Evolutionary conservation across 2,888 invertebrate species (phyloP).

Genomic region (Psylliodes chrysocephalus): DNA sequence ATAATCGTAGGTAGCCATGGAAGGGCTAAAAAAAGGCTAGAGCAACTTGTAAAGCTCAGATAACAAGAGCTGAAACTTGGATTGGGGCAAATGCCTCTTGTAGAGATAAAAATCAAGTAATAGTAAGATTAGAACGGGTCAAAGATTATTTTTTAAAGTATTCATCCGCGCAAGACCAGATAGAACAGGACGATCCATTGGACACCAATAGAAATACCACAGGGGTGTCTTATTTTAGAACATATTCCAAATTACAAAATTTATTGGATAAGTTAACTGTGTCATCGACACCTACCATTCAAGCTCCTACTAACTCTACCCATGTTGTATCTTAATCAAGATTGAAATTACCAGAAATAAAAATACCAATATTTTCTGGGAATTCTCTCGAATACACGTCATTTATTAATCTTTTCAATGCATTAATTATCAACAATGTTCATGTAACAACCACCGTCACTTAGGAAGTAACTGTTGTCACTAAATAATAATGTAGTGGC

Average conservation of each 20-base stretch:
- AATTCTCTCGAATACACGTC: not conserved
- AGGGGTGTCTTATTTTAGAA: not conserved
- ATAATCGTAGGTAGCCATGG: no score
- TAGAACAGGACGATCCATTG: not conserved
- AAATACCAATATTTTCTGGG: not conserved
- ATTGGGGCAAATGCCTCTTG: not conserved
- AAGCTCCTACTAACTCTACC: no score
- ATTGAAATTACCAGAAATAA: constrained; percentile 4
- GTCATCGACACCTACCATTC: no score
- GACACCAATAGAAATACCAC: not conserved
- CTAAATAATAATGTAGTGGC: no score
- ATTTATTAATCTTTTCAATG: not conserved
- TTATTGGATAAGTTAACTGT: not conserved
- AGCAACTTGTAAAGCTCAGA: not conserved
- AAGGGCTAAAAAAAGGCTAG: not conserved
- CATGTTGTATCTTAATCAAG: not conserved
- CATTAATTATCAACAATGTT: not conserved
- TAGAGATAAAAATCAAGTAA: not conserved
- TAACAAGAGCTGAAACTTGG: not conserved
- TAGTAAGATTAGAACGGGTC: not conserved
- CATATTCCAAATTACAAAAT: not conserved
- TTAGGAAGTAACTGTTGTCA: no score
- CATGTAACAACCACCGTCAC: no score
- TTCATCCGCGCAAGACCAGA: not conserved
- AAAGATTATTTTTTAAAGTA: not conserved